Evolutionary conservation across 2,797 vertebrate species (phyloP), one percentile per base, ranked within the genome.

Genomic region (Sebastes variabilis): DNA sequence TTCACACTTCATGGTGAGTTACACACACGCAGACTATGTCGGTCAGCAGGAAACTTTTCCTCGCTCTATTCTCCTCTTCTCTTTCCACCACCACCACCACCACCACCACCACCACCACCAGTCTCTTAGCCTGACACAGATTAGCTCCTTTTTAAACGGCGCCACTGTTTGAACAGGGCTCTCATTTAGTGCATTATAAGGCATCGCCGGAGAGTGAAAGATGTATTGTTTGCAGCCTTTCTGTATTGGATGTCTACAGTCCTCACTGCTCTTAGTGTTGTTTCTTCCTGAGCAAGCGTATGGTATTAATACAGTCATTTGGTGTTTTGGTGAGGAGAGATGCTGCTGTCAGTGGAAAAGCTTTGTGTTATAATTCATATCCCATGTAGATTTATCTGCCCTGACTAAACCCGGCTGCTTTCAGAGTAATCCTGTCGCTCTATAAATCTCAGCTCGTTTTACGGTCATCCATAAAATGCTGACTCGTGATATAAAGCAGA

Each of bases 121-220:
- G 81, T 68, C 80, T 74, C 68, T 77, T 49, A 20, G 86, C 86
- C 88, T 88, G 89, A 86, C 84, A 89, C 85, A 49, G 72, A 79
- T 74, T 73, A 70, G 65, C 75, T 77, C 85, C 83, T 69, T 77
- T 72, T 82, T 66, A 79, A 87, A 86, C 66, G 59, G 16, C 56
- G 25, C n/a, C n/a, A 64, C 84, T 75, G 82, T 82, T 82, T 58
- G 78, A 86, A 83, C 74, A 81, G 74, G 69, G 46, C 73, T 81
- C 82, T 89, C 66, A 75, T 77, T 88, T 78, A 85, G 16, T 46
- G 36, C 64, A 32, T 67, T 59, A 73, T 66, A 60, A 87, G 7
- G 62, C 66, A 14, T 56, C 30, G 30, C 66, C 55, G 56, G 22
- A 66, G 58, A 34, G 66, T 54, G 58, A 86, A 81, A 54, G 62